Evolutionary conservation across 2,888 invertebrate genomes (phyloP).

Genomic region (Microctonus brassicae): DNA sequence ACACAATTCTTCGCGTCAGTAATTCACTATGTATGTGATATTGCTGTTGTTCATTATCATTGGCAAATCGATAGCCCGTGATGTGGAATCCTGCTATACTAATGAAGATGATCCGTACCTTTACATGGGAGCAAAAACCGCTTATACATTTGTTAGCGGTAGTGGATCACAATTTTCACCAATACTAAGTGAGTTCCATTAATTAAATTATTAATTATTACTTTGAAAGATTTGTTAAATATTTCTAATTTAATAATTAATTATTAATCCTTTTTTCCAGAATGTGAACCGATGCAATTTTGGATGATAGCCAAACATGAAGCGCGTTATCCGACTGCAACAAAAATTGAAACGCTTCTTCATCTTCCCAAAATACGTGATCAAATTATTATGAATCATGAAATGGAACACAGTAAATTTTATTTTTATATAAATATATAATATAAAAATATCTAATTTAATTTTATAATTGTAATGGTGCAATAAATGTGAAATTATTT

Average conservation of each 20-base stretch:
- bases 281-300: constrained; percentile 79
- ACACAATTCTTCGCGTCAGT: background rate
- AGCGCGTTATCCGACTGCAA: constrained; percentile 75
- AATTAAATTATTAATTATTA: background rate
- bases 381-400: constrained; percentile 78
- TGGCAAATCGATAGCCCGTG: constrained; percentile 48
- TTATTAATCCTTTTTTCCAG: constrained; percentile 70
- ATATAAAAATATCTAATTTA: too few relatives aligned
- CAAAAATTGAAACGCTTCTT: constrained; percentile 73
- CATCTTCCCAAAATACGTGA: constrained; percentile 74
- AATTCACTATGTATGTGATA: constrained; percentile 1
- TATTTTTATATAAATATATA: background rate
- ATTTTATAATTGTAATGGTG: too few relatives aligned
- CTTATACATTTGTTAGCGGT: constrained; percentile 79
- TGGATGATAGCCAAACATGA: constrained; percentile 83
- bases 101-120: constrained; percentile 77
- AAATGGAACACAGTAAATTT: constrained; percentile 72
- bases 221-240: constrained; percentile 4
- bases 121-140: constrained; percentile 81
- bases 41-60: constrained; percentile 35
- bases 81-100: constrained; percentile 73
- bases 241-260: constrained; percentile 3
- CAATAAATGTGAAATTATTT: too few relatives aligned
- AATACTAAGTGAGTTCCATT: constrained; percentile 75
- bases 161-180: constrained; percentile 74